Evolutionary conservation across 2,113 vertebrate genomes (phyloP).

Genomic region (Callaeas wilsoni): DNA sequence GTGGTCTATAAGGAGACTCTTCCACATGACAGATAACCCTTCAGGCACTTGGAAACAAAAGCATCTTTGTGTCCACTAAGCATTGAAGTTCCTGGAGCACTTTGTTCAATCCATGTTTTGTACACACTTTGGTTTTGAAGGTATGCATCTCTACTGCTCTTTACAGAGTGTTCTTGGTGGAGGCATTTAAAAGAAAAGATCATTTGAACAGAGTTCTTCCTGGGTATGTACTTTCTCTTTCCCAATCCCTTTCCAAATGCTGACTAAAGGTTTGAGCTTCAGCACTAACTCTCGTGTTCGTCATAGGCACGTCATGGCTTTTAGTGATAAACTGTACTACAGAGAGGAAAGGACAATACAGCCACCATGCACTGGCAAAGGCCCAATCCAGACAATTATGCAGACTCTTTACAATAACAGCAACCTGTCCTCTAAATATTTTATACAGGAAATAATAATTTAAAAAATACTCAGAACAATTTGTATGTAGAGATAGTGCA

Average conservation of each 20-base stretch:
- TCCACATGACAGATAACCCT: not conserved
- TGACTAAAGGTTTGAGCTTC: not conserved
- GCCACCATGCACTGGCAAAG: not conserved
- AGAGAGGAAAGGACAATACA: not conserved
- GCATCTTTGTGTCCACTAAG: not conserved
- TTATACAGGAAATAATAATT: not conserved
- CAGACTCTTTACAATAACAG: not conserved
- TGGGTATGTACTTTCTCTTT: not conserved
- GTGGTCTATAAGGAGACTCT: not conserved
- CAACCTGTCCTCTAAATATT: not conserved
- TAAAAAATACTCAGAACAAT: not conserved
- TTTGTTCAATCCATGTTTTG: not conserved
- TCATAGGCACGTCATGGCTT: not conserved
- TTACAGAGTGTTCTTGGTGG: not conserved
- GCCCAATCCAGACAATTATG: not conserved
- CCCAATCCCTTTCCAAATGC: not conserved
- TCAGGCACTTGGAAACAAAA: not conserved
- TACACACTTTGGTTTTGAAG: not conserved
- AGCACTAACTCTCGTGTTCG: not conserved
- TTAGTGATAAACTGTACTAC: not conserved
- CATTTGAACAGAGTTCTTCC: not conserved
- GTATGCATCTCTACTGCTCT: not conserved
- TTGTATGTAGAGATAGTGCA: not conserved
- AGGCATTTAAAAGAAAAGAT: not conserved
- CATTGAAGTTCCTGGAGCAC: not conserved